Evolutionary conservation across 2,888 invertebrate species (phyloP).

Genomic region (Quadroppia sp.): DNA sequence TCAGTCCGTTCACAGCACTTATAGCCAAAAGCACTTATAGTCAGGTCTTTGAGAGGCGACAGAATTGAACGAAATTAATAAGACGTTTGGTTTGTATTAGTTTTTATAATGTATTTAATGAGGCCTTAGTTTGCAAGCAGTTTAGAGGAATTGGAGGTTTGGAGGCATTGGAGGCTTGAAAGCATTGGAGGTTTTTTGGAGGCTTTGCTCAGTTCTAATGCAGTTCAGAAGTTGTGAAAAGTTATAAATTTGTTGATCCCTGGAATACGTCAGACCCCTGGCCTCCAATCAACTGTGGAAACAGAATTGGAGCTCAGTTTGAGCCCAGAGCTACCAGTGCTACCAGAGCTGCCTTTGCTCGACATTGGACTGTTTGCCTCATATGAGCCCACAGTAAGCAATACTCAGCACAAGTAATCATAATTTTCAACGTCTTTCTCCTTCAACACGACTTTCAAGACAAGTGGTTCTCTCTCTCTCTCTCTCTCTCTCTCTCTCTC

Average conservation of each 20-base stretch:
- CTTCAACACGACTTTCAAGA: slow-evolving; percentile 27
- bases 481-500: neutral
- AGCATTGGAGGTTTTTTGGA: neutral
- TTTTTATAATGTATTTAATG: slow-evolving; percentile 1
- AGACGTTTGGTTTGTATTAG: neutral
- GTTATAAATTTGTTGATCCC: neutral
- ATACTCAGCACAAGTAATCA: neutral
- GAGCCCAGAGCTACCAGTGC: slow-evolving; percentile 11
- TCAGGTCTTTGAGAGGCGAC: neutral
- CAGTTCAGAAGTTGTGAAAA: neutral
- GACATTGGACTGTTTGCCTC: slow-evolving; percentile 21
- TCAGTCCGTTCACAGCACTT: neutral
- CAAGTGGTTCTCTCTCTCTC: slow-evolving; percentile 16
- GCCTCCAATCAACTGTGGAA: neutral
- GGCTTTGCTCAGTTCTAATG: neutral
- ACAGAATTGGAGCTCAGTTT: slow-evolving; percentile 13
- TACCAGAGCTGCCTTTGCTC: neutral
- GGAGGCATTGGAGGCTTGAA: neutral
- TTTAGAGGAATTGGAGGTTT: neutral
- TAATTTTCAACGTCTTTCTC: slow-evolving; percentile 34
- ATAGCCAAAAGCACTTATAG: neutral
- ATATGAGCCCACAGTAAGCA: slow-evolving; percentile 25
- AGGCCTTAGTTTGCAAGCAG: slow-evolving; percentile 2
- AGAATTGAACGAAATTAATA: slow-evolving; percentile 21
- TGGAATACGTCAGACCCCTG: slow-evolving; percentile 1